Conservation (phyloP, 1,140 invertebrate species). For the Sycobia sp. region DNA sequence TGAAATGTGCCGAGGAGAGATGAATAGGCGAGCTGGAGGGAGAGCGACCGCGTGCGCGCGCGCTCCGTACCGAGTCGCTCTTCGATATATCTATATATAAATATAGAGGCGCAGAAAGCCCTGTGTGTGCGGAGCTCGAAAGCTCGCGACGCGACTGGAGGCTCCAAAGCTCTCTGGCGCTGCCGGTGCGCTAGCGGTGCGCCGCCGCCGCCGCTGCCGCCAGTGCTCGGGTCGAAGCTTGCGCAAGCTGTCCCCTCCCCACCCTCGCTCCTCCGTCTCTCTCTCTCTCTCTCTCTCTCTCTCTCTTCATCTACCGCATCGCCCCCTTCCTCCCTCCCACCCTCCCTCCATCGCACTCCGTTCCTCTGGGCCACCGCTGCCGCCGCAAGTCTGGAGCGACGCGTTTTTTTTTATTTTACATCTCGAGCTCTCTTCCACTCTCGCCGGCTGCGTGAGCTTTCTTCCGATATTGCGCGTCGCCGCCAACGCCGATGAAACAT, state of each 20-base stretch:
- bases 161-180: slow-evolving; percentile 38
- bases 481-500: neutral
- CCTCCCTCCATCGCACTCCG: neutral
- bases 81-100: too few species aligned
- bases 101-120: too few species aligned
- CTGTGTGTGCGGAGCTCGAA: too few species aligned
- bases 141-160: slow-evolving; percentile 33
- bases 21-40: slow-evolving; percentile 17
- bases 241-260: slow-evolving; percentile 3
- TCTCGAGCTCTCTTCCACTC: slow-evolving; percentile 33
- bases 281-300: slow-evolving; percentile 22
- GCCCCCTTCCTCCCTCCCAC: neutral
- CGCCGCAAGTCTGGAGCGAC: neutral
- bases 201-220: too few species aligned
- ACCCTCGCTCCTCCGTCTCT: too few species aligned
- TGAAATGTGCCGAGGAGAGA: neutral
- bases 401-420: slow-evolving; percentile 27
- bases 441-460: too few species aligned
- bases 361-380: neutral
- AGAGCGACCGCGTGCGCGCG: too few species aligned
- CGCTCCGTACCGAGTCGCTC: too few species aligned
- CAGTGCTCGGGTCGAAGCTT: too few species aligned
- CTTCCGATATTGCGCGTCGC: slow-evolving; percentile 5
- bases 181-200: slow-evolving; percentile 19
- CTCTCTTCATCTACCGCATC: neutral